These are phyloP conservation scores for Dendronephthya gigantea DNA, from an alignment of 64 coral and sea anemone genomes.

Conservation along the genomic window DNA sequence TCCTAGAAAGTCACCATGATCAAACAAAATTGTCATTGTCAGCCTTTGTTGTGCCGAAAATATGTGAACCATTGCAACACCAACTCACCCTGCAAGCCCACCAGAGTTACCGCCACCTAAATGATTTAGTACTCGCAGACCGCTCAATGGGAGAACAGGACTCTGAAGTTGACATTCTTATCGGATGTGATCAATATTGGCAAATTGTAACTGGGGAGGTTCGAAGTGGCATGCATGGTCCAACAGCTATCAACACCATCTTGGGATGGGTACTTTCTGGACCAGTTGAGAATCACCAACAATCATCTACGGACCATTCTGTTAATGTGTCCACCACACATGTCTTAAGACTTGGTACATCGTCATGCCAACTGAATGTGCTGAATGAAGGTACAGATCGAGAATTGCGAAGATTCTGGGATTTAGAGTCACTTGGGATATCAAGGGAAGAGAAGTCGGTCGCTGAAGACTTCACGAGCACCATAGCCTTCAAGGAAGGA, in stretches of 20 bases:
- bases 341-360: neutral
- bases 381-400: neutral
- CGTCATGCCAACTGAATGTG: neutral
- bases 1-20: neutral
- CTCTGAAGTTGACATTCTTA: constrained; percentile 21
- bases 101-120: neutral
- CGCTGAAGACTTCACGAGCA: constrained; percentile 22
- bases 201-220: constrained; percentile 19
- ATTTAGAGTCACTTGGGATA: constrained; percentile 24
- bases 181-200: constrained; percentile 36
- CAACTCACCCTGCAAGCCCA: neutral
- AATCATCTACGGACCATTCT: neutral
- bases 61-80: constrained; percentile 17
- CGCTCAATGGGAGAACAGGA: neutral
- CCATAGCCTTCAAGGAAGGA: constrained; percentile 13
- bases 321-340: neutral
- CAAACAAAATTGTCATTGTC: neutral
- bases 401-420: neutral
- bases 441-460: neutral
- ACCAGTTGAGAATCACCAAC: neutral
- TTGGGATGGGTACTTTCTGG: constrained; percentile 17
- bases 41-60: constrained; percentile 17
- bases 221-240: neutral
- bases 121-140: neutral
- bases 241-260: neutral